A percentile compares a stretch with the other conserved stretches of the same genome.
Evolutionary conservation across 1,140 invertebrate species (phyloP).

Genomic region (Cheumatopsyche charites): DNA sequence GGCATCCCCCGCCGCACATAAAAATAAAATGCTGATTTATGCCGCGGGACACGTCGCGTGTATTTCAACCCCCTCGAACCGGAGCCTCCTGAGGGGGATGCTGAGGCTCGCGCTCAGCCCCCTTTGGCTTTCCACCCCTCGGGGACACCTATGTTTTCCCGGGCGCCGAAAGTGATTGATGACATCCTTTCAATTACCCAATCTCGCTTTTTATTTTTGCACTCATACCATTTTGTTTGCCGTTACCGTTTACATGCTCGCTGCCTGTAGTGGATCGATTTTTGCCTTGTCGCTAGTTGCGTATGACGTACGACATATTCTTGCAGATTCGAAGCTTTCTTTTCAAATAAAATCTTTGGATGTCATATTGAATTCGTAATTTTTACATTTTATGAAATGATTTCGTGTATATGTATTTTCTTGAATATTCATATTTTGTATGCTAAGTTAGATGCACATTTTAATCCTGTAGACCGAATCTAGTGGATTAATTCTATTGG

Average conservation of each 20-base stretch:
- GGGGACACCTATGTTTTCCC: conserved; percentile 27
- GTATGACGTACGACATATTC: background rate
- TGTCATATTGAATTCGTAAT: too few relatives aligned
- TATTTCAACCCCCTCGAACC: conserved; percentile 37
- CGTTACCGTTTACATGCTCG: background rate
- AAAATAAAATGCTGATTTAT: conserved; percentile 48
- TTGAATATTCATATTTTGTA: too few relatives aligned
- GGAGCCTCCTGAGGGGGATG: too few relatives aligned
- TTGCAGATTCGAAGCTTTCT: too few relatives aligned
- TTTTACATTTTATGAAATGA: too few relatives aligned
- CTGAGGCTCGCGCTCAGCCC: conserved; percentile 31
- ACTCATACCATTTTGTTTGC: conserved; percentile 11
- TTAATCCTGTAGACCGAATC: too few relatives aligned
- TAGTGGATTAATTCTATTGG: too few relatives aligned
- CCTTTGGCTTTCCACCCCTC: background rate
- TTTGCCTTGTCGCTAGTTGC: background rate
- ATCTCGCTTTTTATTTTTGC: conserved; percentile 38
- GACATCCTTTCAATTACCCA: conserved; percentile 46
- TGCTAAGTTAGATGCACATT: too few relatives aligned
- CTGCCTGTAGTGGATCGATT: background rate
- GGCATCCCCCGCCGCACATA: conserved; percentile 20
- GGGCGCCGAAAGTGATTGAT: conserved; percentile 44
- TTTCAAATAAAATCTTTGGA: too few relatives aligned
- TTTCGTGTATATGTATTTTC: too few relatives aligned
- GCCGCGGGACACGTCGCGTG: conserved; percentile 42